These are phyloP conservation scores for Tangara arthus DNA, from an alignment of 2,797 vertebrate species.

Conservation along the genomic window DNA sequence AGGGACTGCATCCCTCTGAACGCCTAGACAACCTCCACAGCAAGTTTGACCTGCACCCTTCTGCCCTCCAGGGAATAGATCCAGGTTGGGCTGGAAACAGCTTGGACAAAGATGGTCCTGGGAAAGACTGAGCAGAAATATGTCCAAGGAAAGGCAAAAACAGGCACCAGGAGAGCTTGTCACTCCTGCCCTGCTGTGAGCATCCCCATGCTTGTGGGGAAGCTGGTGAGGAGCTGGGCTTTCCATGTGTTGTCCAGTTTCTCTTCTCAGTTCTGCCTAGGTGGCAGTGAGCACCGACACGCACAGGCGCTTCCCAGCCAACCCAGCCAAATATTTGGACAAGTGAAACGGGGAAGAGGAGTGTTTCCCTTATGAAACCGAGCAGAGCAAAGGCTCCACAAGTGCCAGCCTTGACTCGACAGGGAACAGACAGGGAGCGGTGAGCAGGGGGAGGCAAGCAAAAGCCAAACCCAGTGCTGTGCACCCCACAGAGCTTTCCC, in stretches of 20 bases:
- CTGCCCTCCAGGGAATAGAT: neutral
- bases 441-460: neutral
- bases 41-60: neutral
- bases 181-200: neutral
- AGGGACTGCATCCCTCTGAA: neutral
- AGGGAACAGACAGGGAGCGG: neutral
- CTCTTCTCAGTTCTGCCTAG: conserved; percentile 17
- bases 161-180: neutral
- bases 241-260: neutral
- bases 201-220: neutral
- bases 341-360: conserved; percentile 47
- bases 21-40: neutral
- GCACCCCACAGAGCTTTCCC: neutral
- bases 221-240: neutral
- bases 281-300: fast-evolving
- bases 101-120: neutral
- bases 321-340: neutral
- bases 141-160: neutral
- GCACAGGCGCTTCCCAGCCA: neutral
- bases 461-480: fast-evolving
- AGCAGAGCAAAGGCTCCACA: neutral
- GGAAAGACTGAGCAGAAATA: neutral
- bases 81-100: neutral
- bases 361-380: neutral
- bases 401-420: fast-evolving